Percentiles rank a stretch among this genome's conserved stretches.
Conservation (phyloP, 2,797 vertebrate genomes). For the Micropoecilia bifurca region DNA sequence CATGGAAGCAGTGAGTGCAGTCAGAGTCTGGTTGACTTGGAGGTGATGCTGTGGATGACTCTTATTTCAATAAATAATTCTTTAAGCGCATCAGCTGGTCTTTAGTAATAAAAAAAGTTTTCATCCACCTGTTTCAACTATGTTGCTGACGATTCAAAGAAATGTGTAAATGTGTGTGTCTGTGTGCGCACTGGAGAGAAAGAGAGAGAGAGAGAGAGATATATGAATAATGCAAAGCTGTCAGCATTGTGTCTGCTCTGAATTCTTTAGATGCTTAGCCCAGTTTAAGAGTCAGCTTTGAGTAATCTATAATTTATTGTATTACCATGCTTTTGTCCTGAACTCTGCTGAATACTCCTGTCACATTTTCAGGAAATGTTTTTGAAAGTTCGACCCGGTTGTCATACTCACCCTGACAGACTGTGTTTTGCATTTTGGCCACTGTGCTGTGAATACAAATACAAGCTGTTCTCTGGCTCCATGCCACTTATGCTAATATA, state of each 20-base stretch:
- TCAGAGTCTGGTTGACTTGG: not conserved
- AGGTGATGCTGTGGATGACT: constrained; percentile 2
- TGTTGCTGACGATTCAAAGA: constrained; percentile 11
- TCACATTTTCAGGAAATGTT: constrained; percentile 54
- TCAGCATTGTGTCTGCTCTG: constrained; percentile 62
- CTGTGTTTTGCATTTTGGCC: constrained; percentile 56
- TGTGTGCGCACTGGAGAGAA: constrained; percentile 11
- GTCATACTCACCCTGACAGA: constrained; percentile 59
- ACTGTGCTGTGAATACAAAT: constrained; percentile 56
- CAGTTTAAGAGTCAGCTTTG: constrained; percentile 70
- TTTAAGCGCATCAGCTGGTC: constrained; percentile 37
- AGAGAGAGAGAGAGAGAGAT: not conserved
- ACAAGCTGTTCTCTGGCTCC: constrained; percentile 29
- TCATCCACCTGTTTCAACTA: constrained; percentile 30
- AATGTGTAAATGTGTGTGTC: constrained; percentile 17
- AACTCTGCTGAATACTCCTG: constrained; percentile 53
- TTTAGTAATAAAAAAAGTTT: constrained; percentile 25
- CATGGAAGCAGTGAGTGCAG: no score
- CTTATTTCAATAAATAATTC: constrained; percentile 27
- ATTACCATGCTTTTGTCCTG: constrained; percentile 58
- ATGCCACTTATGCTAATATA: constrained; percentile 30
- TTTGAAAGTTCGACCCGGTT: constrained; percentile 53
- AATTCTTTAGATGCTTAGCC: constrained; percentile 68
- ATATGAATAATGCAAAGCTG: constrained; percentile 74
- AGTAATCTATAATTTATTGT: constrained; percentile 74